Conservation (phyloP, 1,140 invertebrate species). For the Atta texana region DNA sequence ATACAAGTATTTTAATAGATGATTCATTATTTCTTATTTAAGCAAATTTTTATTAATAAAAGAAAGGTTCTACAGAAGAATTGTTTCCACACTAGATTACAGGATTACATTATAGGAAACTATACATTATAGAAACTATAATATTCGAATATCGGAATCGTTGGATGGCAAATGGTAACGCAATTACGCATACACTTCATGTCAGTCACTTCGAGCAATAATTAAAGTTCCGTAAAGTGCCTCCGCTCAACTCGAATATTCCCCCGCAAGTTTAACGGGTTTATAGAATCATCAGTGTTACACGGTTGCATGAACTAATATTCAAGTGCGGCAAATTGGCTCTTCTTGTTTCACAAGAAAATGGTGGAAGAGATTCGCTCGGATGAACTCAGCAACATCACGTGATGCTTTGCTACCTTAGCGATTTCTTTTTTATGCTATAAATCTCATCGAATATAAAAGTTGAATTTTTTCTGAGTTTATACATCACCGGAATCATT, state of each 20-base stretch:
- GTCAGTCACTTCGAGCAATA: conserved; percentile 6
- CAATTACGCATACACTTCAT: neutral
- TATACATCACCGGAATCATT: neutral
- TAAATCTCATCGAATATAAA: neutral
- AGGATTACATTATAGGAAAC: neutral
- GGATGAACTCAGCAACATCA: neutral
- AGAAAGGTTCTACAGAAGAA: neutral
- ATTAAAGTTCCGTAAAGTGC: conserved; percentile 19
- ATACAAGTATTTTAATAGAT: neutral
- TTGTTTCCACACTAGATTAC: neutral
- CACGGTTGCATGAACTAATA: conserved; percentile 26
- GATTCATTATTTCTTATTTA: neutral
- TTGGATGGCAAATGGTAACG: neutral
- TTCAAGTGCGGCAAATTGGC: conserved; percentile 21
- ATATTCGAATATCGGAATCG: neutral
- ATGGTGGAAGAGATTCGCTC: neutral
- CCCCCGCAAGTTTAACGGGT: conserved; percentile 4
- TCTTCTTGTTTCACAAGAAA: neutral
- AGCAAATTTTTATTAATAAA: neutral
- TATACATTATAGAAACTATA: neutral
- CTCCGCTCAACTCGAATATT: neutral
- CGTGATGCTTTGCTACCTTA: neutral
- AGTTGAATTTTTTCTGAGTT: neutral
- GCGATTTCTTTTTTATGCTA: neutral
- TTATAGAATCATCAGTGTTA: conserved; percentile 20